Evolutionary conservation across 2,797 vertebrate species (phyloP).

Genomic region (Sebastes variabilis): DNA sequence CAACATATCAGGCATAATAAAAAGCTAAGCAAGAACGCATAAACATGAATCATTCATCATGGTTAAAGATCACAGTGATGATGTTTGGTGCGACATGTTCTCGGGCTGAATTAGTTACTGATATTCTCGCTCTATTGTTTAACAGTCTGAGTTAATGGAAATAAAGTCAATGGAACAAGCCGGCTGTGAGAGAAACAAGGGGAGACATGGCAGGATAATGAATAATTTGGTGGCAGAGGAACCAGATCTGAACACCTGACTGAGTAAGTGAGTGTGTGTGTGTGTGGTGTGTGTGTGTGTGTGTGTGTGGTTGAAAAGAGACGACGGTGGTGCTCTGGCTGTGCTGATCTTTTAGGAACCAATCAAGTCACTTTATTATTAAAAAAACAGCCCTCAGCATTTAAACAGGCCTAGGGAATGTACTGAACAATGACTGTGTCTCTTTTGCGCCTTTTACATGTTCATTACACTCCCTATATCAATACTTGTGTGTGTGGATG

Average conservation of each 20-base stretch:
- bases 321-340: background rate
- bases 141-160: conserved; percentile 76
- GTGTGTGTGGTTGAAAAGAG: conserved; percentile 4
- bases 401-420: background rate
- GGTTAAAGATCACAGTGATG: conserved; percentile 56
- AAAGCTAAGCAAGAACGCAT: conserved; percentile 20
- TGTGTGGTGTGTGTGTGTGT: conserved; percentile 2
- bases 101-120: conserved; percentile 57
- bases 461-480: background rate
- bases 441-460: conserved; percentile 4
- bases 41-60: conserved; percentile 57
- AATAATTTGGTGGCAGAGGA: conserved; percentile 80
- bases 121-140: conserved; percentile 68
- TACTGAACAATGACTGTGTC: background rate
- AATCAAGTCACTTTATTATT: conserved; percentile 17
- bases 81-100: conserved; percentile 43
- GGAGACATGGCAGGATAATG: conserved; percentile 74
- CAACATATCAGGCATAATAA: conserved; percentile 16
- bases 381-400: conserved; percentile 3
- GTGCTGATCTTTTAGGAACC: conserved; percentile 21
- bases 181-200: conserved; percentile 76
- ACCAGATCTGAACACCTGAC: conserved; percentile 75
- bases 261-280: conserved; percentile 20
- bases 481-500: background rate
- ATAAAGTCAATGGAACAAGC: conserved; percentile 77